Conservation (phyloP, 2,797 vertebrate species). For the Epinephelus awoara region DNA sequence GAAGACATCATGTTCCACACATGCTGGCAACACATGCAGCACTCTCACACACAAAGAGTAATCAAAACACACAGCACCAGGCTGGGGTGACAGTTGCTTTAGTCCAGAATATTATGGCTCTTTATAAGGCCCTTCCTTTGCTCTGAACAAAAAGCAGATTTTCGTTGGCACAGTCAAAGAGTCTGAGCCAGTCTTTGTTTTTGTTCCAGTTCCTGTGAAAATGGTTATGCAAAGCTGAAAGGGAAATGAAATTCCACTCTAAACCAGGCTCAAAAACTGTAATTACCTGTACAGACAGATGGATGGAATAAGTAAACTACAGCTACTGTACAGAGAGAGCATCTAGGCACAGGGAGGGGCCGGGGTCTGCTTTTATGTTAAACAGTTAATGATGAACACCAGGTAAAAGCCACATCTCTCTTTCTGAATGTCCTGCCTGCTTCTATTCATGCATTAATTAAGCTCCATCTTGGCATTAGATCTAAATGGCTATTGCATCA, state of each 20-base stretch:
- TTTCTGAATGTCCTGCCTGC: constrained; percentile 29
- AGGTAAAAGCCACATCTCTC: constrained; percentile 40
- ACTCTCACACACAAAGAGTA: constrained; percentile 57
- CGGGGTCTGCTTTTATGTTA: constrained; percentile 39
- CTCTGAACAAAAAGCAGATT: constrained; percentile 63
- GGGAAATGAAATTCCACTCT: constrained; percentile 54
- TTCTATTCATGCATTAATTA: constrained; percentile 45
- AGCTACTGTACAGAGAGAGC: constrained; percentile 29
- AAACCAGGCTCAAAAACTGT: constrained; percentile 53
- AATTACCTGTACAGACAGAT: constrained; percentile 65
- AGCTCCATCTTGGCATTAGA: constrained; percentile 42
- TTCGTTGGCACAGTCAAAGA: constrained; percentile 55
- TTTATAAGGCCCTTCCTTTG: constrained; percentile 60
- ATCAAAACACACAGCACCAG: constrained; percentile 46
- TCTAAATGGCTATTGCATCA: constrained; percentile 71
- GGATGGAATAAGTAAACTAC: constrained; percentile 49
- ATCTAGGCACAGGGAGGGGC: constrained; percentile 24
- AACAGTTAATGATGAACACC: constrained; percentile 42
- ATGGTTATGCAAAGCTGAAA: constrained; percentile 63
- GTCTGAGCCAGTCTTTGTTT: constrained; percentile 64
- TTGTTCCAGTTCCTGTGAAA: constrained; percentile 66
- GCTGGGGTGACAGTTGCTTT: constrained; percentile 54
- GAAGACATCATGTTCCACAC: constrained; percentile 67
- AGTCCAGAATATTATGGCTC: constrained; percentile 54
- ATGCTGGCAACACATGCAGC: constrained; percentile 51